These are phyloP conservation scores for Pantala flavescens DNA, from an alignment of 1,140 invertebrate genomes.

Conservation along the genomic window DNA sequence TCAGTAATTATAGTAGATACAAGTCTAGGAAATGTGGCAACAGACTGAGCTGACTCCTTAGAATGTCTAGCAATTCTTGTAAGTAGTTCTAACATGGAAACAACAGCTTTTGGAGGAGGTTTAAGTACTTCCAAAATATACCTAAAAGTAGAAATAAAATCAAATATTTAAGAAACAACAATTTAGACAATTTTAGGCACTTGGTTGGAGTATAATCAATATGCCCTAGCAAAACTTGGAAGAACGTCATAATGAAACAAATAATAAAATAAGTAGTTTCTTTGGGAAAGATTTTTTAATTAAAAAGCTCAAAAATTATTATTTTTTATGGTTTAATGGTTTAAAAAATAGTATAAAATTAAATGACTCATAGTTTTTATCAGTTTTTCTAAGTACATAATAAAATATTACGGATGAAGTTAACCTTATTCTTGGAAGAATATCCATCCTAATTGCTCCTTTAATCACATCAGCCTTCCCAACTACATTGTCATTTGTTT, in stretches of 20 bases:
- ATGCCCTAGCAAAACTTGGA: too few relatives aligned
- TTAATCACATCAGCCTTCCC: constrained; percentile 28
- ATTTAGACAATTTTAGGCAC: too few relatives aligned
- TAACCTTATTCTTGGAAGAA: constrained; percentile 30
- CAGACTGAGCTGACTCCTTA: not conserved
- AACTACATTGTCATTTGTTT: constrained; percentile 35
- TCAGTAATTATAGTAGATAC: not conserved
- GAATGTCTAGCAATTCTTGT: constrained; percentile 4
- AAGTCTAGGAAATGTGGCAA: not conserved
- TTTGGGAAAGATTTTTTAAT: too few relatives aligned
- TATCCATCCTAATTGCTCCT: constrained; percentile 34
- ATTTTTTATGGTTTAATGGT: too few relatives aligned
- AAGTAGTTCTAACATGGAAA: not conserved
- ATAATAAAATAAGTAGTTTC: too few relatives aligned
- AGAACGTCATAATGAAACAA: too few relatives aligned
- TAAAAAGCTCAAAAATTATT: too few relatives aligned
- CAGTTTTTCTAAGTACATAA: not conserved
- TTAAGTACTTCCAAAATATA: not conserved
- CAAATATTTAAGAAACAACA: too few relatives aligned
- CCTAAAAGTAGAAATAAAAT: not conserved
- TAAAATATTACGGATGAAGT: too few relatives aligned
- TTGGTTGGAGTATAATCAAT: too few relatives aligned
- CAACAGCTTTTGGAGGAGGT: not conserved
- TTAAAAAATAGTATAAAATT: too few relatives aligned
- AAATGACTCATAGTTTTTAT: not conserved